These are phyloP conservation scores for Pedetes capensis DNA, from an alignment of 2,113 vertebrate species.

Conservation along the genomic window DNA sequence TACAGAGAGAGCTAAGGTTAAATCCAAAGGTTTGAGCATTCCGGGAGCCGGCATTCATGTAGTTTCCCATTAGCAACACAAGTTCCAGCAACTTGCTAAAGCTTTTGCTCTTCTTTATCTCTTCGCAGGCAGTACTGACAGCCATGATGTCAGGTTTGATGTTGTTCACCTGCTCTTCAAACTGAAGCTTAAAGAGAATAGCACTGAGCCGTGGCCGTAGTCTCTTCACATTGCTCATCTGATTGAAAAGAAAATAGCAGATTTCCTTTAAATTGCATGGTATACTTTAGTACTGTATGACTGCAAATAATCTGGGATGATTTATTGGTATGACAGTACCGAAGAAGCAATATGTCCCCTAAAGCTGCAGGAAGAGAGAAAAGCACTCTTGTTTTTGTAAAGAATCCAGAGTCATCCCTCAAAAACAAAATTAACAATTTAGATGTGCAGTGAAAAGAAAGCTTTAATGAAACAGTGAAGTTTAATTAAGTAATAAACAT, in stretches of 20 bases:
- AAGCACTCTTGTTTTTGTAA: constrained; percentile 54
- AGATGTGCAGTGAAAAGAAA: constrained; percentile 43
- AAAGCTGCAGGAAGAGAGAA: constrained; percentile 80
- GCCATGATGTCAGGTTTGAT: constrained; percentile 96
- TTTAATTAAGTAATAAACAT: constrained; percentile 35
- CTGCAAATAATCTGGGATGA: constrained; percentile 80
- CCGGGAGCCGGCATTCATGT: constrained; percentile 97
- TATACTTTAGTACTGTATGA: constrained; percentile 77
- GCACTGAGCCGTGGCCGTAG: constrained; percentile 93
- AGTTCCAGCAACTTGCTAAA: constrained; percentile 95
- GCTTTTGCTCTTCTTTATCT: constrained; percentile 93
- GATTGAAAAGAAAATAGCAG: constrained; percentile 82
- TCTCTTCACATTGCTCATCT: constrained; percentile 97
- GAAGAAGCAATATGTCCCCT: constrained; percentile 82
- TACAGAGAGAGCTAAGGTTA: constrained; percentile 96
- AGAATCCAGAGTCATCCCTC: constrained; percentile 54
- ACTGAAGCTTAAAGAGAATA: constrained; percentile 98
- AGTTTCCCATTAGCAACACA: constrained; percentile 96
- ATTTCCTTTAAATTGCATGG: constrained; percentile 85
- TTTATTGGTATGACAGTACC: constrained; percentile 84
- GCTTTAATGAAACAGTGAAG: constrained; percentile 26
- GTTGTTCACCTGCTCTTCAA: constrained; percentile 97
- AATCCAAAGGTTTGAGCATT: constrained; percentile 97
- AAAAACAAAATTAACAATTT: constrained; percentile 63
- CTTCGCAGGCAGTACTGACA: constrained; percentile 93